Percentiles rank a stretch among this genome's conserved stretches.
Conservation (phyloP, 2,888 invertebrate genomes). For the Euplagia quadripunctaria region DNA sequence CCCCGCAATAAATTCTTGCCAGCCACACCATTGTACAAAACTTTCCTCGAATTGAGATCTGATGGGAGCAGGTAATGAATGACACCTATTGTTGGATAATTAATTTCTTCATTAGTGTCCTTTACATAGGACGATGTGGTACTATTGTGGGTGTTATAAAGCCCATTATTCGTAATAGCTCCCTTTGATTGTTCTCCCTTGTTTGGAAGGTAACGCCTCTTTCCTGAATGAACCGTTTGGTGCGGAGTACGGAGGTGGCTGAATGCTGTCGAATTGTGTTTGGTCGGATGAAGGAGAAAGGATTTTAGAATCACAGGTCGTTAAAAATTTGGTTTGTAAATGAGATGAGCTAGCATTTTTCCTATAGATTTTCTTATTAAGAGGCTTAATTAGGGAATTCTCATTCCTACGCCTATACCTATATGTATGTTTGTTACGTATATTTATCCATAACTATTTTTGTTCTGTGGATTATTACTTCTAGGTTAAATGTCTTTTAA, state of each 20-base stretch:
- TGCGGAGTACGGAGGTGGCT: not conserved
- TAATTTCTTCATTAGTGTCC: slow-evolving; percentile 80
- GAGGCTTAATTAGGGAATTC: too few relatives aligned
- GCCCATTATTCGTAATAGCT: slow-evolving; percentile 49
- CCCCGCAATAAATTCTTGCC: slow-evolving; percentile 68
- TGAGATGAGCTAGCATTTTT: not conserved
- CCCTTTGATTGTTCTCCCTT: slow-evolving; percentile 44
- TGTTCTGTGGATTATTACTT: too few relatives aligned
- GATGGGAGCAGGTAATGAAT: slow-evolving; percentile 75
- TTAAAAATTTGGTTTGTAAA: not conserved
- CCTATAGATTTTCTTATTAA: too few relatives aligned
- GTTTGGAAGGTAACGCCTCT: slow-evolving; percentile 27
- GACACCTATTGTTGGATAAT: slow-evolving; percentile 77
- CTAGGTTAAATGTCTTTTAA: too few relatives aligned
- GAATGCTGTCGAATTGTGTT: slow-evolving; percentile 16
- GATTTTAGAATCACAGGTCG: slow-evolving; percentile 1
- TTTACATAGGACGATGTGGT: slow-evolving; percentile 54
- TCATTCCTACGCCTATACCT: too few relatives aligned
- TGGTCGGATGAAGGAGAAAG: slow-evolving; percentile 18
- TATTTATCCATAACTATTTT: too few relatives aligned
- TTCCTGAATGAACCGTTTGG: slow-evolving; percentile 15
- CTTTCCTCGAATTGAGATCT: slow-evolving; percentile 65
- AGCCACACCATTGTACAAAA: slow-evolving; percentile 54
- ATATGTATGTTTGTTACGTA: too few relatives aligned
- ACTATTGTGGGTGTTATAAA: slow-evolving; percentile 21